A percentile compares a stretch with the other conserved stretches of the same genome.
Conservation (phyloP, 2,113 vertebrate species). For the Furnarius figulus region DNA sequence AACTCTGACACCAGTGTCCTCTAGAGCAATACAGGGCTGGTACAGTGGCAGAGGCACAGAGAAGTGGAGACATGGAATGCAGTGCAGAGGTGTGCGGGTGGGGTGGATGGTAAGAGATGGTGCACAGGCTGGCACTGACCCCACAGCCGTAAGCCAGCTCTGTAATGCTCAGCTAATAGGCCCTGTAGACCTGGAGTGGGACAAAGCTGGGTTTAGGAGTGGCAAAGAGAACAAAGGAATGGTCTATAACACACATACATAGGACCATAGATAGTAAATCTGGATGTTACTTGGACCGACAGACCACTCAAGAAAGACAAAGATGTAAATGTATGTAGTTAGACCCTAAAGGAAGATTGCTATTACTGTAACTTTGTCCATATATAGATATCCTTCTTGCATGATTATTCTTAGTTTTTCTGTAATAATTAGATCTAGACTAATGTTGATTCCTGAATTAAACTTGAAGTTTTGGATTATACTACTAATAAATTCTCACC, state of each 20-base stretch:
- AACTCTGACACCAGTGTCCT: background rate
- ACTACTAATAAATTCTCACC: background rate
- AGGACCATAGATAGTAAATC: background rate
- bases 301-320: background rate
- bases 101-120: background rate
- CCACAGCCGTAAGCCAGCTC: background rate
- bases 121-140: background rate
- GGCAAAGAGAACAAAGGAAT: background rate
- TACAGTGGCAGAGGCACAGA: fast-evolving
- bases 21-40: background rate
- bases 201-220: background rate
- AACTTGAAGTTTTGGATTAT: background rate
- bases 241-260: background rate
- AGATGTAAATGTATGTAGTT: background rate
- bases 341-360: background rate
- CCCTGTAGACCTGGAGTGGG: background rate
- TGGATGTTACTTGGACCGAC: background rate
- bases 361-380: background rate
- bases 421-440: background rate
- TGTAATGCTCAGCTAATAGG: background rate
- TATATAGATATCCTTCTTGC: background rate
- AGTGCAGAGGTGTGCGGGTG: fast-evolving
- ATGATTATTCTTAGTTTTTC: background rate
- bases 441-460: background rate
- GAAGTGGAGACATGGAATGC: background rate